Base-by-base conservation (phyloP, 2,888 invertebrate genomes). In the Desoria tigrina region DNA sequence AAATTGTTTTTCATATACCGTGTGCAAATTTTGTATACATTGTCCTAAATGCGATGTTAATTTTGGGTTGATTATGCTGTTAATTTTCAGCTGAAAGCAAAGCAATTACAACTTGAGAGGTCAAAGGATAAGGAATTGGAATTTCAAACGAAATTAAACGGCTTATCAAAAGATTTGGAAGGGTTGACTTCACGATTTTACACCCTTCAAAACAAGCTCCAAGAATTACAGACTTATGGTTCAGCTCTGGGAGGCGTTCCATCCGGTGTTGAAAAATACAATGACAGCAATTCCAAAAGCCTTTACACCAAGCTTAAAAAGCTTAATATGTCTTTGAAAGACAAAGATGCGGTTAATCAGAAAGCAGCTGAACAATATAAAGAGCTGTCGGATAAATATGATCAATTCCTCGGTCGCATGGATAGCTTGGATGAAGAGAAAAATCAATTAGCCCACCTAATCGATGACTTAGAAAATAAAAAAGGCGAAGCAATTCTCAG, bases 261-360 rank as follows among this genome's bases (percentile, higher is more conserved):
- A 18, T 21, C 1, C 1, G 59, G 54, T 32, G 7, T 62, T 27
- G 51, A 51, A 9, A 51, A 55, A 6, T 62, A 42, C 9, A 51
- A 62, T 21, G 21, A 50, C 0, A 27, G 50, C 16, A 2, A 9
- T 2, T 55, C 58, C 1, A 59, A 56, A 23, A 53, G 42, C 2
- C 18, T 68, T 1, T 59, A 51, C 11, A 42, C 26, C 2, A 62
- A 56, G 28, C 37, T 68, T 4, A 63, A 65, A n/a, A 63, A 81
- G 82, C n/a, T 66, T 21, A 64, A 65, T 50, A 9, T 28, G 14
- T 59, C 59, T 26, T 39, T 68, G 7, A 64, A 60, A 49, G 55
- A 27, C 24, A 23, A 55, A 39, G 42, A 27, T 16, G 50, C 56
- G 27, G 28, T 45, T 27, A 71, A 68, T 56, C 68, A 63, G 37